Conservation (phyloP, 1,140 invertebrate genomes). For the Ceratosolen fusciceps region DNA sequence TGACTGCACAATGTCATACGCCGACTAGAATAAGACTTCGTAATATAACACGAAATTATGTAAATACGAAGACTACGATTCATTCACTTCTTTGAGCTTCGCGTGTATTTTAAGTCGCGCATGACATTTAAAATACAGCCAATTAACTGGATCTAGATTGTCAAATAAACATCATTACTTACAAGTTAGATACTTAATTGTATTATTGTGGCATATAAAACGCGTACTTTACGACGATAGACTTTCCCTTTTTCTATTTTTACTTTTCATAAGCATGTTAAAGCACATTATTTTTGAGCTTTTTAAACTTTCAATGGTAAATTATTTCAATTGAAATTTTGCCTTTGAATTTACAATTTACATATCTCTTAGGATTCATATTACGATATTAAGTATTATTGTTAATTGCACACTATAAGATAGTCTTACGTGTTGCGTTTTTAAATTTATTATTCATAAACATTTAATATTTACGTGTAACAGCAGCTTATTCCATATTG, state of each 20-base stretch:
- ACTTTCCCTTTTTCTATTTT: background rate
- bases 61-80: background rate
- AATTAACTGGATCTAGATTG: background rate
- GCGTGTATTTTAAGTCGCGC: background rate
- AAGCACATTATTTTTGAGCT: too few species aligned
- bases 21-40: background rate
- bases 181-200: background rate
- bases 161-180: background rate
- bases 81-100: background rate
- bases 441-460: too few species aligned
- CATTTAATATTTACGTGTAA: too few species aligned
- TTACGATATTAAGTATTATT: too few species aligned
- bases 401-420: too few species aligned
- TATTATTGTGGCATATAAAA: background rate
- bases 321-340: too few species aligned
- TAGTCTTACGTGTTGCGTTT: background rate
- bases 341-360: too few species aligned
- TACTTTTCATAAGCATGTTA: too few species aligned
- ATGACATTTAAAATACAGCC: background rate
- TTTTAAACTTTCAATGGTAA: too few species aligned
- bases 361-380: too few species aligned
- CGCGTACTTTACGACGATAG: background rate
- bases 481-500: too few species aligned
- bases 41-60: background rate
- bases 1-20: background rate